Conservation (phyloP, 2,797 vertebrate species). For the Xenopus petersii region DNA sequence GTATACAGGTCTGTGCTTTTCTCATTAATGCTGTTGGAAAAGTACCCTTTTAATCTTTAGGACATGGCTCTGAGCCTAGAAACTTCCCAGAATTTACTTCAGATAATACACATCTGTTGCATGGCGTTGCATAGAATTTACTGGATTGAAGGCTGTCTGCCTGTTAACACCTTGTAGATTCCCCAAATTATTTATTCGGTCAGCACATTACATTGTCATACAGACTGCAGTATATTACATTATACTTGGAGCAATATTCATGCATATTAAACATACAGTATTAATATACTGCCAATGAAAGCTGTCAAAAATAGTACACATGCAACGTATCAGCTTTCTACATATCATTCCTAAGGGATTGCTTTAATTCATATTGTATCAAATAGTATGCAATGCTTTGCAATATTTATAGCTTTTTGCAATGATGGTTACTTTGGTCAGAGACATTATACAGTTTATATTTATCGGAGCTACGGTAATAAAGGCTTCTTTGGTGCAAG, state of each 20-base stretch:
- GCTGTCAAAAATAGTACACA: too few species aligned
- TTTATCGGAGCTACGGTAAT: too few species aligned
- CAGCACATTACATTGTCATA: constrained; percentile 13
- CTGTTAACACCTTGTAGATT: constrained; percentile 40
- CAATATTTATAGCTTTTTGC: too few species aligned
- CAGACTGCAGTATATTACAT: background rate
- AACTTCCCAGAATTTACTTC: constrained; percentile 56
- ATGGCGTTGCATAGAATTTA: constrained; percentile 48
- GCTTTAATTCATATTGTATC: too few species aligned
- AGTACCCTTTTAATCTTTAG: constrained; percentile 23
- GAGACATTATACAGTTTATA: too few species aligned
- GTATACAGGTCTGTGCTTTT: constrained; percentile 40
- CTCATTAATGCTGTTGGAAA: constrained; percentile 41
- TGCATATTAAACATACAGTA: too few species aligned
- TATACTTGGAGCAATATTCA: background rate
- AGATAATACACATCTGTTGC: constrained; percentile 42
- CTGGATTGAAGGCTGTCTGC: constrained; percentile 53
- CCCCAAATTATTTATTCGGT: constrained; percentile 3
- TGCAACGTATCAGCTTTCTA: too few species aligned
- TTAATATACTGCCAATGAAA: too few species aligned
- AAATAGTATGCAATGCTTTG: too few species aligned
- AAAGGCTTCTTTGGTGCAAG: too few species aligned
- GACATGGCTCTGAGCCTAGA: constrained; percentile 51
- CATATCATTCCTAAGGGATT: too few species aligned
- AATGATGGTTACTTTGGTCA: too few species aligned